Conservation (phyloP, 2,888 invertebrate genomes). For the Nowickia ferox region DNA sequence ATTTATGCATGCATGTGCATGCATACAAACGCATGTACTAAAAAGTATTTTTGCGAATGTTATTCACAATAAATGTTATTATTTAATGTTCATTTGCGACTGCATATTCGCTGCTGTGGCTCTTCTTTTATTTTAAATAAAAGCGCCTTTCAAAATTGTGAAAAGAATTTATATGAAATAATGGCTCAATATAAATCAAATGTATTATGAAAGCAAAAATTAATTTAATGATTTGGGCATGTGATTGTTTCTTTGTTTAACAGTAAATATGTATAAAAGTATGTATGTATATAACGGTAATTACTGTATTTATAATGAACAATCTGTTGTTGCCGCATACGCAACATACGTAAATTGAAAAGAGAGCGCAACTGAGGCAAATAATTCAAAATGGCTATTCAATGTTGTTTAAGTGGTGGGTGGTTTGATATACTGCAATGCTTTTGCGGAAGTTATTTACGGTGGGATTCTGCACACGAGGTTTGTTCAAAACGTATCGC, state of each 20-base stretch:
- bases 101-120: too few species aligned
- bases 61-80: conserved; percentile 3
- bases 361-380: too few species aligned
- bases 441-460: too few species aligned
- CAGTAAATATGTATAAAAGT: background rate
- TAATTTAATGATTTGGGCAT: conserved; percentile 31
- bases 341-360: background rate
- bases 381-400: too few species aligned
- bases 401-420: too few species aligned
- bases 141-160: background rate
- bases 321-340: background rate
- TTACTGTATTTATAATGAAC: conserved; percentile 11
- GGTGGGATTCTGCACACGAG: too few species aligned
- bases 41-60: background rate
- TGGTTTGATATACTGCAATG: too few species aligned
- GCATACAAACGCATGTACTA: background rate
- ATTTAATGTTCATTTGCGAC: conserved; percentile 6
- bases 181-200: conserved; percentile 39
- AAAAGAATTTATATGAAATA: conserved; percentile 19
- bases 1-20: background rate
- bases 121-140: background rate
- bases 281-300: background rate
- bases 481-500: too few species aligned
- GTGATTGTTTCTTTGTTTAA: background rate
- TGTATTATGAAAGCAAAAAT: conserved; percentile 21